Base-by-base conservation (phyloP, 2,888 invertebrate species). In the Drosophila falleni region DNA sequence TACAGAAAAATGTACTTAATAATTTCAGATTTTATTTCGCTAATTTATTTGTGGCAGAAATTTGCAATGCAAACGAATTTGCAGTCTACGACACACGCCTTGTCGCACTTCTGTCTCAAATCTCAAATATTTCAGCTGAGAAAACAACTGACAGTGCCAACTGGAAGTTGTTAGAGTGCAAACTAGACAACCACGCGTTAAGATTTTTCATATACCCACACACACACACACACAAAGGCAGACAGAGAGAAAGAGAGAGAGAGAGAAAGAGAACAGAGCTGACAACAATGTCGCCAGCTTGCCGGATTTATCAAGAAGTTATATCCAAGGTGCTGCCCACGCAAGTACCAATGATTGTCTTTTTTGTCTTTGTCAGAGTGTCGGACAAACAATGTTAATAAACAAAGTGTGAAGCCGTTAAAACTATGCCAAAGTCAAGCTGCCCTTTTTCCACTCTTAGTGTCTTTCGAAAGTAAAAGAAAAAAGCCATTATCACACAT, bases 391-490 rank as follows among this genome's bases (percentile, higher is more conserved):
- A 59, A 58, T 73, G 62, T 26, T 47, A 51, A 64, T 62, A 59
- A 64, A 44, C 58, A 64, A 59, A 50, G 49, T 66, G 74, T 44
- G 39, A 49, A 71, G 80, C 71, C 71, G 75, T 72, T 71, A 72
- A 73, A 87, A 87, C 71, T 84, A 82, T 87, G 86, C 84, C 87
- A 84, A 84, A 84, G 84, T 87, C 84, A 84, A 59, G 78, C 78
- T 74, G 78, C 83, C 80, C 81, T 81, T 77, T 65, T 71, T 51
- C 10, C 33, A n/a, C 23, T 41, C 33, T 44, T 41, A 56, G 42
- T 72, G 59, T 54, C 50, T 73, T 78, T 74, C 47, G 78, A 67
- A 67, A 74, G 60, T 54, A 60, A 65, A 67, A 56, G n/a, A 49
- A 23, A 47, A 65, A 65, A 47, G 35, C 63, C 71, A 81, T 85